These are phyloP conservation scores for Odontomyia ornata DNA, from an alignment of 2,888 invertebrate species.

Conservation along the genomic window DNA sequence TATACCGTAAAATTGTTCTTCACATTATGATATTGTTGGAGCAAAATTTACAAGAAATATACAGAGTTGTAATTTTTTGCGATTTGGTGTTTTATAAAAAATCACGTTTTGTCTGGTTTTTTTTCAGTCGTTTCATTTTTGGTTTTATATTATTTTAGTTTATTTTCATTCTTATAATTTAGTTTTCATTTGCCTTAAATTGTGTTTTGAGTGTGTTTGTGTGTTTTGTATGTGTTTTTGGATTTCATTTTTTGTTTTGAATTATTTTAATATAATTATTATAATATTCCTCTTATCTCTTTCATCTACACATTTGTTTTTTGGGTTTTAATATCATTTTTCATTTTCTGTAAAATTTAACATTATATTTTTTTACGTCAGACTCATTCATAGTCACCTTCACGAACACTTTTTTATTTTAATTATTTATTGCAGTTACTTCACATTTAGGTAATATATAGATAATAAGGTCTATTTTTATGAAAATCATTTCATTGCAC, in stretches of 20 bases:
- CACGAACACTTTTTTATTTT: slow-evolving; percentile 43
- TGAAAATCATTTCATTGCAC: slow-evolving; percentile 40
- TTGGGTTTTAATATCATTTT: slow-evolving; percentile 29
- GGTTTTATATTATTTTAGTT: slow-evolving; percentile 10
- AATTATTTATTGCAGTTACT: slow-evolving; percentile 40
- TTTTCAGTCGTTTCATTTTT: slow-evolving; percentile 40
- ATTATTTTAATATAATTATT: slow-evolving; percentile 35
- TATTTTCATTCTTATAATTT: slow-evolving; percentile 10
- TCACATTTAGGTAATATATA: slow-evolving; percentile 40
- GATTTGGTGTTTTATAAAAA: slow-evolving; percentile 45
- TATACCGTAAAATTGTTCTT: slow-evolving; percentile 39
- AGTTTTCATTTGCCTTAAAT: slow-evolving; percentile 18
- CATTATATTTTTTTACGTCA: slow-evolving; percentile 39
- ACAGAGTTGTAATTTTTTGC: slow-evolving; percentile 33
- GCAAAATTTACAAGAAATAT: slow-evolving; percentile 44
- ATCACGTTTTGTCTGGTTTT: slow-evolving; percentile 43
- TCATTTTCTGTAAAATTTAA: slow-evolving; percentile 43
- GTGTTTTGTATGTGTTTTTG: too few relatives aligned
- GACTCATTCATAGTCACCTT: slow-evolving; percentile 43
- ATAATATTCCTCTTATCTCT: slow-evolving; percentile 38
- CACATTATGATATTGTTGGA: slow-evolving; percentile 42
- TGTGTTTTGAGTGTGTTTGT: neutral
- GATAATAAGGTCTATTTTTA: slow-evolving; percentile 33
- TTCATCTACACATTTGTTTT: slow-evolving; percentile 27
- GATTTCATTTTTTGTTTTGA: neutral